A percentile compares a stretch with the other conserved stretches of the same genome.
Conservation (phyloP, 2,888 invertebrate species). For the Tachina fera region DNA sequence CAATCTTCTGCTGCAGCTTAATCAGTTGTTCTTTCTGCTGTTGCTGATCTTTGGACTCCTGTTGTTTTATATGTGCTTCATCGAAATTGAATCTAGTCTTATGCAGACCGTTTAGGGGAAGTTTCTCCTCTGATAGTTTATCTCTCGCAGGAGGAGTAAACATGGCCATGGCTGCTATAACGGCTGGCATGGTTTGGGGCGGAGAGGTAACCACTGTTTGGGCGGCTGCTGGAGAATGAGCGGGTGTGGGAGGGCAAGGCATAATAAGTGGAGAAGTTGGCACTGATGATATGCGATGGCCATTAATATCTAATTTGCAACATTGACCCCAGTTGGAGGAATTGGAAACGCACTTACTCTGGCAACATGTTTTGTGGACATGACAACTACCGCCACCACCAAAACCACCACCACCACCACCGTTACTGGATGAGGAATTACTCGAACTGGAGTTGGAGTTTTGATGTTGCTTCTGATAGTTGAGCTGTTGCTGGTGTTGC, state of each 20-base stretch:
- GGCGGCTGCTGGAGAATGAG: slow-evolving; percentile 82
- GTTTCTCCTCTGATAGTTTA: slow-evolving; percentile 23
- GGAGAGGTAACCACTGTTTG: slow-evolving; percentile 80
- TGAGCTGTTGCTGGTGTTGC: slow-evolving; percentile 80
- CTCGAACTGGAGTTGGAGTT: slow-evolving; percentile 81
- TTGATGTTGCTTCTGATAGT: slow-evolving; percentile 80
- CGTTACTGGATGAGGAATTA: slow-evolving; percentile 81
- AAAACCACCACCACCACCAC: slow-evolving; percentile 63
- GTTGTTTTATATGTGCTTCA: slow-evolving; percentile 77
- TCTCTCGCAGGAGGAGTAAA: slow-evolving; percentile 77
- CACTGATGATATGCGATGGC: slow-evolving; percentile 85
- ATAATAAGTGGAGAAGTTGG: slow-evolving; percentile 88
- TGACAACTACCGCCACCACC: slow-evolving; percentile 76
- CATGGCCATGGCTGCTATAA: slow-evolving; percentile 81
- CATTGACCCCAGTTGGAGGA: slow-evolving; percentile 66
- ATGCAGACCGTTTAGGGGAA: slow-evolving; percentile 48
- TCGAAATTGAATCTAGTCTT: slow-evolving; percentile 78
- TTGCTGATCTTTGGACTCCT: slow-evolving; percentile 64
- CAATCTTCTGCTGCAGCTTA: slow-evolving; percentile 75
- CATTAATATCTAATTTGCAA: slow-evolving; percentile 68
- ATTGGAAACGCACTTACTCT: slow-evolving; percentile 60
- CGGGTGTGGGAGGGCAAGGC: slow-evolving; percentile 83
- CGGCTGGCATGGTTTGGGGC: slow-evolving; percentile 79
- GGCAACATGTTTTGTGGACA: slow-evolving; percentile 67
- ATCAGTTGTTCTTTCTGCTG: slow-evolving; percentile 80